Evolutionary conservation across 2,113 vertebrate species (phyloP), one percentile per base, ranked within the genome.

Genomic region (Sarotherodon lohbergeri): DNA sequence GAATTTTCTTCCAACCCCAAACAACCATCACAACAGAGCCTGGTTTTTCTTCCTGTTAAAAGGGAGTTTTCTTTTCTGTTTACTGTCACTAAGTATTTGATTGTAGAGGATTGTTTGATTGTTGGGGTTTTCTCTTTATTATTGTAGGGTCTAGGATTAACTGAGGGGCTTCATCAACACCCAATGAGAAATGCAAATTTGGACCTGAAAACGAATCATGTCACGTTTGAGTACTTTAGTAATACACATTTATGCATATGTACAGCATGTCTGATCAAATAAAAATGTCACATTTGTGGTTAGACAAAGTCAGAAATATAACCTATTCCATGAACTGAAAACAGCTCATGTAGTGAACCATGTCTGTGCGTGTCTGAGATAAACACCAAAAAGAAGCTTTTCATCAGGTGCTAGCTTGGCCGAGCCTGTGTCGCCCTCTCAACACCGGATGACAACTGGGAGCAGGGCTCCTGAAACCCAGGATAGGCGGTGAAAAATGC

Each of bases 381-480:
- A 68, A 73, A 78, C 63, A 59, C n/a, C 83, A 87, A 71, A 80
- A 80, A 86, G 76, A 90, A 78, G 22, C 61, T 76, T 90, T 73
- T 92, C 85, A 85, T 89, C 87, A 61, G 88, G 41, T 88, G 59
- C 19, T 82, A 2, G 78, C 83, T 80, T 82, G 61, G 46, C 85
- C 89, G 66, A 12, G 76, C 32, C 86, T 22, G 78, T 46, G 73
- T 59, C 22, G 13, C 59, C 73, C 90, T 90, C 80, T 95, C 92
- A 94, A 91, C 92, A 92, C 89, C 76, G 84, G 90, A 95, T 93
- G 92, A 86, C 86, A 90, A 93, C 92, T 93, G 93, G 80, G 81
- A 88, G 78, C 83, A 43, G 29, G 71, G 81, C 90, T 90, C 87
- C 90, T 91, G 84, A 92, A 95, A 91, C 88, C 85, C 55, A 81